phyloP scores from a whole-genome alignment of 92 coral and sea anemone species.

The Bergia sp. region DNA sequence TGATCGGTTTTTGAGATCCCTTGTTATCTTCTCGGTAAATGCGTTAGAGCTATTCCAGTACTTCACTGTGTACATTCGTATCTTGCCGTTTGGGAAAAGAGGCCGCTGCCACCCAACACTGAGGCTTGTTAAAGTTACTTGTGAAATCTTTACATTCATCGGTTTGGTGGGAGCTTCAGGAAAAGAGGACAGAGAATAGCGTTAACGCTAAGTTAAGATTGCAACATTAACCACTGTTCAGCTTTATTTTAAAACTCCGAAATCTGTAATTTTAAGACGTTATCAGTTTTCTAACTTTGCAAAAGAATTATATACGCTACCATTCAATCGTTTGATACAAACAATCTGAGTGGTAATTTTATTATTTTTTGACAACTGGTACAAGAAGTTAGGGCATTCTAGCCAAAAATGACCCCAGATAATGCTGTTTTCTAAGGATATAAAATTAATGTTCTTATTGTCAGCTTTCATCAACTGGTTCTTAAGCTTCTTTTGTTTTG shows the following conservation, averaged over 20 bases:
- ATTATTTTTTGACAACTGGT: too few relatives aligned
- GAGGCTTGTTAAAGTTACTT: neutral
- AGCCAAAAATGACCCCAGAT: too few relatives aligned
- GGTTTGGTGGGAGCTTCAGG: slow-evolving; percentile 34
- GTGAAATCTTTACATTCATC: slow-evolving; percentile 11
- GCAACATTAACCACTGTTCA: neutral
- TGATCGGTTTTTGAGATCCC: slow-evolving; percentile 13
- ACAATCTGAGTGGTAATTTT: too few relatives aligned
- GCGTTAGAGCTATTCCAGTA: slow-evolving; percentile 16
- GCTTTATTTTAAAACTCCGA: neutral
- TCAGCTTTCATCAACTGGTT: too few relatives aligned
- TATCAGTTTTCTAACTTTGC: too few relatives aligned
- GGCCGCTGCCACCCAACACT: slow-evolving; percentile 24
- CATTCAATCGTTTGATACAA: too few relatives aligned
- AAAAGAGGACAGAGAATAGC: neutral
- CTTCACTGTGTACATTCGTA: slow-evolving; percentile 7
- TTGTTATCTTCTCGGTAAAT: neutral
- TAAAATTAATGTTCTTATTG: too few relatives aligned
- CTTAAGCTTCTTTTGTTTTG: too few relatives aligned
- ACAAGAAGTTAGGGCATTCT: too few relatives aligned
- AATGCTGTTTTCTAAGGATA: too few relatives aligned
- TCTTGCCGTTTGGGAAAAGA: slow-evolving; percentile 21
- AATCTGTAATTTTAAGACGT: too few relatives aligned
- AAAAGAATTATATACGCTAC: too few relatives aligned
- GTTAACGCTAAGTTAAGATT: neutral